Evolutionary conservation across 2,888 invertebrate species (phyloP), one percentile per base, ranked within the genome.

Genomic region (Tiliacea citrago): DNA sequence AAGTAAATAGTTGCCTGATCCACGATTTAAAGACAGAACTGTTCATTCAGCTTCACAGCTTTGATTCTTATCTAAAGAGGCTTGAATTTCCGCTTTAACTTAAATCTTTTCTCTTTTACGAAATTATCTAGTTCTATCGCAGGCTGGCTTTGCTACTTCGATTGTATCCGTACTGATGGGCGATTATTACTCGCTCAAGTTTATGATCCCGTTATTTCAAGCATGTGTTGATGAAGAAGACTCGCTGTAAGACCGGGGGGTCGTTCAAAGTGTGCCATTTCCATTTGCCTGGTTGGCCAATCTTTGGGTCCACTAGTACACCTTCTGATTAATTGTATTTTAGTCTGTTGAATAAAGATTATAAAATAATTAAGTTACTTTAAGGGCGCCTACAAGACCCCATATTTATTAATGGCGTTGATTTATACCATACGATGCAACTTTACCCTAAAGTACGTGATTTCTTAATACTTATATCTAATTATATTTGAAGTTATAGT

Each of bases 251-350:
- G 8, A 88, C 84, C 0, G 94, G 93, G 0, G 94, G 94, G 0
- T 94, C 94, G 65, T 95, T 94, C 39, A 94, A 79, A 0, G 82
- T 81, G 73, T 95, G 93, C 94, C 94, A 95, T 73, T 93, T 92
- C 94, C 94, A 94, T 8, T 79, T 87, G 24, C 90, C 79, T 0
- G 88, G 88, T 2, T 93, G 86, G 2, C 89, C 92, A 47, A 94
- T 86, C 42, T 90, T 90, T 4, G 81, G 55, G 70, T 94, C 94
- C 2, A 92, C 70, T 24, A 93, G 35, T 0, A 91, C 53, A 0
- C 94, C 94, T 75, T 93, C 94, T 0, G 89, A 88, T 78, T 94
- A 94, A 61, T 94, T 94, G 77, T 93, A 94, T 81, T 94, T 94
- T 9, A 95, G 71, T 78, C 94, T 95, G 86, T 63, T 35, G 49